Evolutionary conservation across 2,113 vertebrate genomes (phyloP), one percentile per base, ranked within the genome.

Genomic region (Fulica atra): DNA sequence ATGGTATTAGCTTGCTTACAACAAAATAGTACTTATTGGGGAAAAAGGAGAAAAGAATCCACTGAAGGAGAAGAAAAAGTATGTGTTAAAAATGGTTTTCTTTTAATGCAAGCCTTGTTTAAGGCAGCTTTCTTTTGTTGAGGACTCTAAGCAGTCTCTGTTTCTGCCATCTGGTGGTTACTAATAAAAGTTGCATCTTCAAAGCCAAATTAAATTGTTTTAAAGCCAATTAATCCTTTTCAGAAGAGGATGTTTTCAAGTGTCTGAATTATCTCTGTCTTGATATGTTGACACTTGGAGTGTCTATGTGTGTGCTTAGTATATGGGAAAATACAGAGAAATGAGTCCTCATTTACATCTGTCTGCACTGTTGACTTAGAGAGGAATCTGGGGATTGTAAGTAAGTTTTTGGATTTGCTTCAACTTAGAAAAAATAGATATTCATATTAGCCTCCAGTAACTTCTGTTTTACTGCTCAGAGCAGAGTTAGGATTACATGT

Each of bases 101-200:
- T 89, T 94, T 77, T 78, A 78, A 64, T n/a, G 68, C 64, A 69
- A 2, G 66, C 79, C 92, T 89, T 86, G 25, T 80, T 93, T 73
- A 61, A 87, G 70, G 29, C 36, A 4, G 81, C 77, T 86, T 94
- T 95, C 95, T 97, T 97, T 97, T 97, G 97, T 97, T 96, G 93
- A 71, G 70, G 44, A 42, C 28, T 96, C 70, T 80, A 60, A 91
- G 92, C 42, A 80, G 91, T 93, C 93, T 96, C 96, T 96, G 90
- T 92, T 96, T 94, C 97, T 98, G 98, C 98, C 98, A 98, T 96
- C 98, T 98, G 98, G 96, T 98, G 98, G 98, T 77, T 92, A 48
- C 66, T 96, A 70, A 61, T 82, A 53, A 86, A 77, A 95, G 94
- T 86, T 97, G 64, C 96, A 86, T 50, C 56, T 96, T 96, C 87